Evolutionary conservation across 2,113 vertebrate species (phyloP).

Genomic region (Chitala chitala): DNA sequence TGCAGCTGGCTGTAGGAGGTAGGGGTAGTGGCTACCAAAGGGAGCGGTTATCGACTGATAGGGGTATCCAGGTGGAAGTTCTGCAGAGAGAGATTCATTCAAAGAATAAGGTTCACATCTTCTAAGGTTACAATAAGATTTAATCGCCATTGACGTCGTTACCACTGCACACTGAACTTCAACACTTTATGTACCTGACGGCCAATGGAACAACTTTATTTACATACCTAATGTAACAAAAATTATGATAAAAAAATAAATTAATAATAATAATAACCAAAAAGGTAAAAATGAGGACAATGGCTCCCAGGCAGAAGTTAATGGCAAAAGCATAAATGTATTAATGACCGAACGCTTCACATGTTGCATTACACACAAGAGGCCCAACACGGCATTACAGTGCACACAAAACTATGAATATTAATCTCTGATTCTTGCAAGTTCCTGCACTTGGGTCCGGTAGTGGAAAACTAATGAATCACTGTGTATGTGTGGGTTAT

Average conservation of each 20-base stretch:
- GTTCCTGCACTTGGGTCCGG: neutral
- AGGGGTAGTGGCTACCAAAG: constrained; percentile 77
- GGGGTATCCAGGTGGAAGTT: constrained; percentile 77
- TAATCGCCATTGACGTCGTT: too few relatives aligned
- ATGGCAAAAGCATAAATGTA: neutral
- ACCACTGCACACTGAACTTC: neutral
- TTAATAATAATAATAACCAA: too few relatives aligned
- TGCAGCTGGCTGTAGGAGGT: constrained; percentile 71
- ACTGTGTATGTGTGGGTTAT: neutral
- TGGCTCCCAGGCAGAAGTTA: neutral
- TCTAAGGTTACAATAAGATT: too few relatives aligned
- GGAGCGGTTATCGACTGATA: constrained; percentile 79
- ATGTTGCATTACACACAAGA: too few relatives aligned
- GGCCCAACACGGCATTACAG: neutral
- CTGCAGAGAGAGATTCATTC: constrained; percentile 54
- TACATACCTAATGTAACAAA: too few relatives aligned
- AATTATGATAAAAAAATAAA: too few relatives aligned
- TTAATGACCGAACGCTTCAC: too few relatives aligned
- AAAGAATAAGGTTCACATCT: too few relatives aligned
- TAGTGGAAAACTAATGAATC: neutral
- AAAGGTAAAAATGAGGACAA: too few relatives aligned
- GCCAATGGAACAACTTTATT: too few relatives aligned
- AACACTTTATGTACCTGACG: neutral
- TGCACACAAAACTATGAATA: neutral
- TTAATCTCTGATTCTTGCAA: neutral